phyloP scores from a whole-genome alignment of 1,140 invertebrate genomes.

The Venustaconcha ellipsiformis region DNA sequence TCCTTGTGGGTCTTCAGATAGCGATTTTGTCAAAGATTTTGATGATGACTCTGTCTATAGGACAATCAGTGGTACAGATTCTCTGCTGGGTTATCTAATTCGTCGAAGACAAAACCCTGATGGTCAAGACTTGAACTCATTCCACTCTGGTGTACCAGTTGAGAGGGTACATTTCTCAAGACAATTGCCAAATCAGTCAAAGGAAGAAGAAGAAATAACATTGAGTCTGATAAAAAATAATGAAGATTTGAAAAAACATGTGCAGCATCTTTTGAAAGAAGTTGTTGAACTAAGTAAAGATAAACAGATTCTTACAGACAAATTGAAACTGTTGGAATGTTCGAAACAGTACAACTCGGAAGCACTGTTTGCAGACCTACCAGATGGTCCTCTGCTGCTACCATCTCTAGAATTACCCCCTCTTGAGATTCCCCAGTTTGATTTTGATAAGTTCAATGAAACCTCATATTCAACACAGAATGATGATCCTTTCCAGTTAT shows the following conservation, averaged over 20 bases:
- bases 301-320: constrained; percentile 21
- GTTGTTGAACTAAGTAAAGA: constrained; percentile 29
- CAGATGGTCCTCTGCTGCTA: constrained; percentile 12
- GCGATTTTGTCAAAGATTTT: neutral
- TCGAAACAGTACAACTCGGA: too few species aligned
- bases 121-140: neutral
- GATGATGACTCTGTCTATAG: constrained; percentile 32
- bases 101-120: constrained; percentile 20
- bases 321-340: constrained; percentile 11
- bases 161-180: constrained; percentile 9
- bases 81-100: constrained; percentile 35
- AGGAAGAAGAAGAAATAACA: constrained; percentile 38
- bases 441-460: constrained; percentile 15
- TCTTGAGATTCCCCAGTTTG: constrained; percentile 44
- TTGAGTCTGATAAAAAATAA: constrained; percentile 42
- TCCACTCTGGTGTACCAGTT: constrained; percentile 22
- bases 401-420: constrained; percentile 43
- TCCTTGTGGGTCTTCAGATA: too few species aligned
- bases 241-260: constrained; percentile 39
- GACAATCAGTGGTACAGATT: constrained; percentile 45
- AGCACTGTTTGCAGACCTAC: constrained; percentile 11
- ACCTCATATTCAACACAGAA: too few species aligned
- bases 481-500: too few species aligned
- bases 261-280: constrained; percentile 39
- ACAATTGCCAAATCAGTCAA: constrained; percentile 9